Evolutionary conservation across 2,113 vertebrate species (phyloP).

Genomic region (Dromaius novaehollandiae): DNA sequence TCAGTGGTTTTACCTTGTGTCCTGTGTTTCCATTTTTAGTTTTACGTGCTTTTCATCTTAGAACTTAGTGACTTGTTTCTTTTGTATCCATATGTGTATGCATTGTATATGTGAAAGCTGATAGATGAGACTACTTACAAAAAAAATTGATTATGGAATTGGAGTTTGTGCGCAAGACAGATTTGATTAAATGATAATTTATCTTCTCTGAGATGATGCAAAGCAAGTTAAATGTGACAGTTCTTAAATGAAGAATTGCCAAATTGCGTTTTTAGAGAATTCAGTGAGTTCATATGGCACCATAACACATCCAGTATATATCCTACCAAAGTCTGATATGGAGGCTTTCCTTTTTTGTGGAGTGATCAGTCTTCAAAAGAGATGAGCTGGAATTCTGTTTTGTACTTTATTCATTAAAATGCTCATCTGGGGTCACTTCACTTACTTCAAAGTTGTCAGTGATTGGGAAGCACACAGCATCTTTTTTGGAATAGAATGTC

Average conservation of each 20-base stretch:
- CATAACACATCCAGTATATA: not conserved
- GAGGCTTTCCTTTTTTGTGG: not conserved
- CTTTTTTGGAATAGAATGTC: not conserved
- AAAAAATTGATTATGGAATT: not conserved
- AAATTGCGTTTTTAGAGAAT: not conserved
- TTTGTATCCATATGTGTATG: fast-evolving
- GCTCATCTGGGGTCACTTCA: not conserved
- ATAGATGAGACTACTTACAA: not conserved
- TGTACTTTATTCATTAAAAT: not conserved
- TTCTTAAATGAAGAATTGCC: not conserved
- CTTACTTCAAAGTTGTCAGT: not conserved
- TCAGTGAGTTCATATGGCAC: not conserved
- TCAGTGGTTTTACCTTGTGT: not conserved
- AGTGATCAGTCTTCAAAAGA: not conserved
- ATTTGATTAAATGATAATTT: not conserved
- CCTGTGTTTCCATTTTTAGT: not conserved
- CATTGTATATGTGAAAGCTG: not conserved
- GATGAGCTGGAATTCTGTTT: not conserved
- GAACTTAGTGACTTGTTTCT: not conserved
- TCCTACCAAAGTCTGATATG: not conserved
- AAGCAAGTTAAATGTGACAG: not conserved
- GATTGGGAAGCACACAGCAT: not conserved
- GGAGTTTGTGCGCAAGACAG: not conserved
- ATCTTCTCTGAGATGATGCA: not conserved
- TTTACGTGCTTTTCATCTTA: not conserved